A percentile compares a stretch with the other conserved stretches of the same genome.
These are phyloP conservation scores for Bombycilla garrulus DNA, from an alignment of 2,113 vertebrate genomes.

Conservation along the genomic window DNA sequence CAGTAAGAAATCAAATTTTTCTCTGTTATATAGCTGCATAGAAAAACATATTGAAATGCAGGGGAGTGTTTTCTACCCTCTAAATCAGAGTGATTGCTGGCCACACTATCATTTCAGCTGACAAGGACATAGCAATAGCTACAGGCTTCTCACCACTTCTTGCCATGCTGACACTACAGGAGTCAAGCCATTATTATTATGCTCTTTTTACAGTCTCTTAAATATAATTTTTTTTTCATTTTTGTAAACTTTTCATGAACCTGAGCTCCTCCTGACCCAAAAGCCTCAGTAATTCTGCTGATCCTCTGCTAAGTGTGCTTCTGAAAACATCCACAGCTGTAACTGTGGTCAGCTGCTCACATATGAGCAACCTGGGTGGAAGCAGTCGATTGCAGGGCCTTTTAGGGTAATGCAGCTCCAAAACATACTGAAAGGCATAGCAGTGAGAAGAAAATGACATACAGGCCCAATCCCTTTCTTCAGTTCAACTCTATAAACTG, in stretches of 20 bases:
- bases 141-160: not conserved
- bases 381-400: not conserved
- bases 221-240: not conserved
- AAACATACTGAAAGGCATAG: not conserved
- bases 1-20: constrained; percentile 4
- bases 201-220: constrained; percentile 2
- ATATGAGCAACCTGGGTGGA: not conserved
- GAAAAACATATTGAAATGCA: constrained; percentile 35
- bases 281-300: not conserved
- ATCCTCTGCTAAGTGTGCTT: not conserved
- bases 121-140: constrained; percentile 20
- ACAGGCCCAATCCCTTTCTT: constrained; percentile 1
- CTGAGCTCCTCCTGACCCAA: not conserved
- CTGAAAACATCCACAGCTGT: not conserved
- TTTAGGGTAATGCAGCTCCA: constrained; percentile 24
- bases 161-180: not conserved
- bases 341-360: not conserved
- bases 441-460: not conserved
- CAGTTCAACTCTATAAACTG: not conserved
- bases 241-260: constrained; percentile 32
- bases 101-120: not conserved
- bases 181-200: not conserved
- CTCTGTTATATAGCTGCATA: not conserved
- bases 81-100: not conserved
- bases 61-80: not conserved